Evolutionary conservation across 2,797 vertebrate genomes (phyloP).

Genomic region (Mustela erminea): DNA sequence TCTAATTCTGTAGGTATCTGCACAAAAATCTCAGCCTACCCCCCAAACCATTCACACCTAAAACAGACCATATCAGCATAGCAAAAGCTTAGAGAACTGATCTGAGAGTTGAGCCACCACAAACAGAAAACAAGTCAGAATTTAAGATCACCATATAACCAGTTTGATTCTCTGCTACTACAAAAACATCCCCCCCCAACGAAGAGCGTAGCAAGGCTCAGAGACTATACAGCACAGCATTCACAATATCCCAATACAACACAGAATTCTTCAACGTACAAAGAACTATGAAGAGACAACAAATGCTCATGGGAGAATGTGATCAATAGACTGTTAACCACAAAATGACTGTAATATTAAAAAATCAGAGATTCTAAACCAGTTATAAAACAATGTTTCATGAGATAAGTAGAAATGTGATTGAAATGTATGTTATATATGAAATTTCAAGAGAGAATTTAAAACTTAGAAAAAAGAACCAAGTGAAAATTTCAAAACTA

Average conservation of each 20-base stretch:
- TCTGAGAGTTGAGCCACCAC: background rate
- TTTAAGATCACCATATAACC: background rate
- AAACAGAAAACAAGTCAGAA: background rate
- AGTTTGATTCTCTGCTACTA: background rate
- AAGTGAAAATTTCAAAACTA: background rate
- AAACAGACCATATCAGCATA: background rate
- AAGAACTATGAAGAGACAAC: background rate
- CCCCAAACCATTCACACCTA: background rate
- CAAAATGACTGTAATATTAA: background rate
- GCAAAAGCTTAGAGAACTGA: background rate
- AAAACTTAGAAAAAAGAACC: background rate
- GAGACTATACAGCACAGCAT: background rate
- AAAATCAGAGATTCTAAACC: background rate
- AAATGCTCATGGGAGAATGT: background rate
- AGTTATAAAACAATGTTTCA: background rate
- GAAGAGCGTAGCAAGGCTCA: background rate
- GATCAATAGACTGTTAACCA: background rate
- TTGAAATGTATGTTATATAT: background rate
- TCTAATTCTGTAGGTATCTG: background rate
- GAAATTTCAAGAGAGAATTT: background rate
- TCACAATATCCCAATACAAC: background rate
- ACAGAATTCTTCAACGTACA: background rate
- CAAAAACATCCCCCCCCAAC: background rate
- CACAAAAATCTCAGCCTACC: background rate
- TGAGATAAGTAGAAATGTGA: background rate